Evolutionary conservation across 2,113 vertebrate species (phyloP), one percentile per base, ranked within the genome.

Genomic region (Istiophorus platypterus): DNA sequence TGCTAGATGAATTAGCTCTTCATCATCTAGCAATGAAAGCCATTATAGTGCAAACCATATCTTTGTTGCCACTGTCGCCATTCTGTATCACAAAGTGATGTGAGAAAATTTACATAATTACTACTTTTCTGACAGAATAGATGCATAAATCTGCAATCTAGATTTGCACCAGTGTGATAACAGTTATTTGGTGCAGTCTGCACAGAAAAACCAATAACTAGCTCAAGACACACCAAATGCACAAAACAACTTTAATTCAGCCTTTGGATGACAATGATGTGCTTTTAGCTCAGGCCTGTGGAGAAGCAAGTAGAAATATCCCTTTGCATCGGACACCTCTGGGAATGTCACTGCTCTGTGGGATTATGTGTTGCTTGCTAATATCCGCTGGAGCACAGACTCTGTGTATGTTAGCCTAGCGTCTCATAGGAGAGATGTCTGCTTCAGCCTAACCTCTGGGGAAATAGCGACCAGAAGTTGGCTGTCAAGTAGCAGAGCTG

Each of bases 381-480:
- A 89, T 85, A 80, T 79, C 83, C 31, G 12, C 63, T 82, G 75
- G 83, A 86, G 78, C 81, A 82, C 82, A 78, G 80, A 61, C 88
- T 76, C 68, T 70, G 81, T 74, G 81, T 74, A 76, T 78, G 82
- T 90, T 87, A 78, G 73, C 52, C 71, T 45, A 29, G 61, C 7
- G 26, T 90, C 77, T 86, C 81, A 65, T 61, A 65, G 89, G 81
- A 90, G 63, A 89, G 79, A 92, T 81, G 82, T 87, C 80, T 80
- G 74, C 79, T 88, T 81, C 64, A 85, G 81, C 72, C 42, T 75
- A 86, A 86, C 82, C 89, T 86, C 90, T 7, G 41, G 88, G 91
- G 90, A 89, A 87, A 90, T 66, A 78, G 90, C 14, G 71, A 90
- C 87, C 87, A 90, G 84, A 92, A 90, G 89, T 84, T 89, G 85